These are phyloP conservation scores for Vespertilio murinus DNA, from an alignment of 2,797 vertebrate genomes.

Conservation along the genomic window DNA sequence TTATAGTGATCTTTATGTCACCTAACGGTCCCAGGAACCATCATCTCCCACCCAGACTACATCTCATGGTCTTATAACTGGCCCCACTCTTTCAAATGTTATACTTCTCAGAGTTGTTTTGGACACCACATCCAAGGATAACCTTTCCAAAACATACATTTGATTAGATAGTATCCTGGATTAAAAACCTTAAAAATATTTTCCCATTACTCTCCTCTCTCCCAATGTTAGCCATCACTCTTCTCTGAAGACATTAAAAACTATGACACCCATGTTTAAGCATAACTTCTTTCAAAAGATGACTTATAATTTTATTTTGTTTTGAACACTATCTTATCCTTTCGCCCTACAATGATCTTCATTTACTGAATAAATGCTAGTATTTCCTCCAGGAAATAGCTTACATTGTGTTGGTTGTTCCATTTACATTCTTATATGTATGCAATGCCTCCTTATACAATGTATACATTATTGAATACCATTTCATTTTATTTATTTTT, in stretches of 20 bases:
- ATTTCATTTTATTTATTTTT: neutral
- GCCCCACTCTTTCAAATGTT: neutral
- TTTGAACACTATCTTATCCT: neutral
- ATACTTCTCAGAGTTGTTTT: neutral
- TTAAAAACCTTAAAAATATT: neutral
- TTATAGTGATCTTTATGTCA: neutral
- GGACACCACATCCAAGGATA: neutral
- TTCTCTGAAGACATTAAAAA: neutral
- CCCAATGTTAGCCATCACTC: neutral
- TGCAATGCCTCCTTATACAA: neutral
- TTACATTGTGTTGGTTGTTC: no score
- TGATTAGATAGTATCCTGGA: neutral
- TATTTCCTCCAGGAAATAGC: neutral
- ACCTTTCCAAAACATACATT: neutral
- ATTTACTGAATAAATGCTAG: neutral
- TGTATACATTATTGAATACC: neutral
- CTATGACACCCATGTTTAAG: neutral
- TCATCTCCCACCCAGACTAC: neutral
- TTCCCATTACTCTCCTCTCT: neutral
- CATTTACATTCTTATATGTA: neutral
- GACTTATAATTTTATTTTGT: neutral
- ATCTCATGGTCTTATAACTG: neutral
- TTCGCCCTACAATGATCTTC: neutral
- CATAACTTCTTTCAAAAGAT: neutral
- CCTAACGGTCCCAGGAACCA: neutral